Conservation (phyloP, 2,888 invertebrate genomes). For the Xanthorhoe designata region DNA sequence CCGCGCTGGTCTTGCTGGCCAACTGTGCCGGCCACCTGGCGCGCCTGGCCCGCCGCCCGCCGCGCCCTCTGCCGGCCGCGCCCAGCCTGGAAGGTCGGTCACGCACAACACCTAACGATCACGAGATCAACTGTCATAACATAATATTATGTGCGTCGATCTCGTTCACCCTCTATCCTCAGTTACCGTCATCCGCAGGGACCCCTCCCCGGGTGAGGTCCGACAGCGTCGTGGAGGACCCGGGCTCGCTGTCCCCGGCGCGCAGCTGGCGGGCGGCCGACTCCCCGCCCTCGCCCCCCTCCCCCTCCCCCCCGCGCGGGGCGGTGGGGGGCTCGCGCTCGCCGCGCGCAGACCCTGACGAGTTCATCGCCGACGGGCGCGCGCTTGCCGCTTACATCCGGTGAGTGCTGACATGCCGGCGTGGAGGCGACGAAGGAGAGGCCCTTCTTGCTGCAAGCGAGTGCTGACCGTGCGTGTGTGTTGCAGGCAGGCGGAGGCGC, state of each 20-base stretch:
- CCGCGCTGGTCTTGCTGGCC: constrained; percentile 23
- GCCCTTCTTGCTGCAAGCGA: not conserved
- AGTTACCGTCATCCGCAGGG: constrained; percentile 28
- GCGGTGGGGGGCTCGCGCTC: constrained; percentile 38
- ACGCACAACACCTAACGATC: no score
- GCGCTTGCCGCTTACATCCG: constrained; percentile 46
- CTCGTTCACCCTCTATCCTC: not conserved
- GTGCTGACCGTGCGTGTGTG: not conserved
- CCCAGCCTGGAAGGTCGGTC: not conserved
- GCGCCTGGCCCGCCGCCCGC: constrained; percentile 40
- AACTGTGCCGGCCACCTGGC: constrained; percentile 21
- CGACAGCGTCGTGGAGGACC: constrained; percentile 25
- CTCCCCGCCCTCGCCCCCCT: constrained; percentile 43
- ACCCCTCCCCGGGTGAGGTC: constrained; percentile 38
- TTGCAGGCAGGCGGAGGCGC: constrained; percentile 23
- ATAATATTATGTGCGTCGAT: not conserved
- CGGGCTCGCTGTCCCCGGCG: constrained; percentile 37
- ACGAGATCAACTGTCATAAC: not conserved
- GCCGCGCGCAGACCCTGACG: constrained; percentile 47
- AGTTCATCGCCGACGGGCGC: constrained; percentile 59
- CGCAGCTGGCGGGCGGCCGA: constrained; percentile 40
- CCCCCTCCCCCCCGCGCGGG: constrained; percentile 44
- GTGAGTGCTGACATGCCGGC: constrained; percentile 9
- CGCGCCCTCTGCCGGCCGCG: not conserved
- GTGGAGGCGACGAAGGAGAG: no score